Evolutionary conservation across 2,797 vertebrate species (phyloP).

Genomic region (Melanotaenia pygmaea): DNA sequence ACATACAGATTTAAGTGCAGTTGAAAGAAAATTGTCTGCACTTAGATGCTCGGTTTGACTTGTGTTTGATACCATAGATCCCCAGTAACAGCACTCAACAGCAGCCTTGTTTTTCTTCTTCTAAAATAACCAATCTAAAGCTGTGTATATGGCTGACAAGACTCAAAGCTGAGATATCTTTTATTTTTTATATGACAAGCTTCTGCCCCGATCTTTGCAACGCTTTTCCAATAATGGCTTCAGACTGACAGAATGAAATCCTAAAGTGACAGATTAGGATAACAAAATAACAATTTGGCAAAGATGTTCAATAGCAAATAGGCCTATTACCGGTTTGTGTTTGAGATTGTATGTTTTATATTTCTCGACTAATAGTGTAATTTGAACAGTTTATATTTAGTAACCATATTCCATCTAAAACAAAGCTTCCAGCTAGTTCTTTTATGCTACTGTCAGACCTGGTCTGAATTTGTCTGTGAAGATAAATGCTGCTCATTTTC

Average conservation of each 20-base stretch:
- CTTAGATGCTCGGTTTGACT: slow-evolving; percentile 10
- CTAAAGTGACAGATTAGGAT: slow-evolving; percentile 35
- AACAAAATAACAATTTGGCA: slow-evolving; percentile 22
- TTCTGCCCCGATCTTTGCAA: slow-evolving; percentile 7
- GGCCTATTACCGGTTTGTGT: not conserved
- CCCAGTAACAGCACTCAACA: not conserved
- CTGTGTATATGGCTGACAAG: not conserved
- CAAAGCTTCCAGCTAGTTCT: not conserved
- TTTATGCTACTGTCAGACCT: not conserved
- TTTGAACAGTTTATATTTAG: not conserved
- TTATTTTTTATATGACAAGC: slow-evolving; percentile 16
- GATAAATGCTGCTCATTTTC: slow-evolving; percentile 52
- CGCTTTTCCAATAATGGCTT: slow-evolving; percentile 28
- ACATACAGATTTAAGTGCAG: slow-evolving; percentile 25
- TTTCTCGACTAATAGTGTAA: no score
- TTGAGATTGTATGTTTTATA: not conserved
- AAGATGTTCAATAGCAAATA: slow-evolving; percentile 2
- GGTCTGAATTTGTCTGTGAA: slow-evolving; percentile 15
- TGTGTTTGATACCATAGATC: slow-evolving; percentile 42
- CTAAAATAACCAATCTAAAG: slow-evolving; percentile 14
- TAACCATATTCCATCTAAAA: not conserved
- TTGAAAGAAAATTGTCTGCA: slow-evolving; percentile 26
- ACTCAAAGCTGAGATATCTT: slow-evolving; percentile 26
- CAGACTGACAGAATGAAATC: slow-evolving; percentile 32
- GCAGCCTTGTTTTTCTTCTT: slow-evolving; percentile 13